Conservation (phyloP, 1,140 invertebrate species). For the Babylonia areolata region DNA sequence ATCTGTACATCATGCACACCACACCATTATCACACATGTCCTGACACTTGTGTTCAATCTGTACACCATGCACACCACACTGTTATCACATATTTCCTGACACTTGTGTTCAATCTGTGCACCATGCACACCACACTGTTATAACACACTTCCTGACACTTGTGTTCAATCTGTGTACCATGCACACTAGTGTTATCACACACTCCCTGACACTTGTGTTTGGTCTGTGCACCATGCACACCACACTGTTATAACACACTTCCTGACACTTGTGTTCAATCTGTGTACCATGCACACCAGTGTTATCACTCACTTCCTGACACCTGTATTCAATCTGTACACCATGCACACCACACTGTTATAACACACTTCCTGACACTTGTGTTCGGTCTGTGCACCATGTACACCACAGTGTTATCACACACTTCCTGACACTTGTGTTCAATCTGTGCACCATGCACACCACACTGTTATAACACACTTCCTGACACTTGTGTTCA, state of each 20-base stretch:
- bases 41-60: neutral
- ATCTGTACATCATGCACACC: neutral
- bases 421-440: neutral
- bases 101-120: no score
- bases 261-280: neutral
- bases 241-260: neutral
- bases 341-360: no score
- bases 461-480: neutral
- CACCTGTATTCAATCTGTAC: no score
- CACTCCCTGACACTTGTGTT: no score
- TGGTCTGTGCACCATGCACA: neutral
- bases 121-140: neutral
- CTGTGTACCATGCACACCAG: neutral
- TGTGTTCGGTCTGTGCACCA: no score
- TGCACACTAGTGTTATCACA: neutral
- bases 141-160: no score
- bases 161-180: no score
- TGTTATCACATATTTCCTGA: neutral
- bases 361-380: no score
- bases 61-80: no score
- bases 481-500: neutral
- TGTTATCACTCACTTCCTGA: neutral
- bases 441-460: neutral
- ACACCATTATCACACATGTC: constrained; percentile 1
- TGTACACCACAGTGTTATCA: no score